These are phyloP conservation scores for Pelagia noctiluca DNA, from an alignment of 30 jellyfish, hydroid and myxozoan species.

Conservation along the genomic window DNA sequence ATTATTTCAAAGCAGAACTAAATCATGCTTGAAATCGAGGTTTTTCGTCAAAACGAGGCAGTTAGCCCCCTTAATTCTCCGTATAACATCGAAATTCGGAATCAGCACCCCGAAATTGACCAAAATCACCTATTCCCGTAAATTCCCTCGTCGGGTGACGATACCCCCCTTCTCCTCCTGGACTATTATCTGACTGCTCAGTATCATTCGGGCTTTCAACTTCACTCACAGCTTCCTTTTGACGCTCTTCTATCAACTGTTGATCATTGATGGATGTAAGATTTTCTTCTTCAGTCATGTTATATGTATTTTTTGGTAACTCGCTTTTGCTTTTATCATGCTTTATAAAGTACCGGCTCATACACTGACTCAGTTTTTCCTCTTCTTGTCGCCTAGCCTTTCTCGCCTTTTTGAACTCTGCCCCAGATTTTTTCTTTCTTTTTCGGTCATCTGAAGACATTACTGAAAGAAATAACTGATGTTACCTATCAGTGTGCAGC, in stretches of 20 bases:
- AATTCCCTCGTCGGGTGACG: too few species aligned
- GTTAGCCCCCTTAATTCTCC: too few species aligned
- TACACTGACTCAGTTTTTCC: neutral
- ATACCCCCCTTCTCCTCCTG: too few species aligned
- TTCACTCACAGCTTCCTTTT: neutral
- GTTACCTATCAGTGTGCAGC: too few species aligned
- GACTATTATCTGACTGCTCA: neutral
- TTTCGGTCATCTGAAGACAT: slow-evolving; percentile 14
- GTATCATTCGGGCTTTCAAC: slow-evolving; percentile 12
- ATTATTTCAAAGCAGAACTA: too few species aligned
- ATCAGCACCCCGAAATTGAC: too few species aligned
- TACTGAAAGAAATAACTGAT: too few species aligned
- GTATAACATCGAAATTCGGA: too few species aligned
- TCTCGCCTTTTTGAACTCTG: slow-evolving; percentile 15
- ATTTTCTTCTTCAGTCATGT: neutral
- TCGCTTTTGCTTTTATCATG: neutral
- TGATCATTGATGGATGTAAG: neutral
- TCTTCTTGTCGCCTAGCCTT: slow-evolving; percentile 15
- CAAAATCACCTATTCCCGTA: too few species aligned
- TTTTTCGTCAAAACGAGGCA: too few species aligned
- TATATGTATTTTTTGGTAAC: neutral
- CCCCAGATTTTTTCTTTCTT: slow-evolving; percentile 31
- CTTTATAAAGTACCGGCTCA: neutral
- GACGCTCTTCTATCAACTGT: neutral
- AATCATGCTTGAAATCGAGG: too few species aligned